Conservation (phyloP, 2,113 vertebrate species). For the Otolemur garnettii region DNA sequence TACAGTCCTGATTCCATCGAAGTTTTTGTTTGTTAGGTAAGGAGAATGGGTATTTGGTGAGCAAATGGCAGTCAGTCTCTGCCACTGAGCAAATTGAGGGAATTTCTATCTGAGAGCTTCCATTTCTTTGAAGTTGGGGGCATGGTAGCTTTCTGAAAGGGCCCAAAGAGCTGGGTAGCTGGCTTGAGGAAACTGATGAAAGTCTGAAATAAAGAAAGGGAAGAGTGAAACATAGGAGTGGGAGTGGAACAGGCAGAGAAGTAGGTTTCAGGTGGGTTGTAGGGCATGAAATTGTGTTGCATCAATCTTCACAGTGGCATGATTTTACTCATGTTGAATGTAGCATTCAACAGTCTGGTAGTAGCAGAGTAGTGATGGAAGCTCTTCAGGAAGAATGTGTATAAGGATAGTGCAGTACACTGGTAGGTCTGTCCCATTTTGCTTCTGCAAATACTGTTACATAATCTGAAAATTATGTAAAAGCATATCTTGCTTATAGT, state of each 20-base stretch:
- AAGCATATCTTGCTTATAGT: background rate
- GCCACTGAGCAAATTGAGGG: background rate
- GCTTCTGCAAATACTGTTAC: background rate
- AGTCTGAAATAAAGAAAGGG: constrained; percentile 6
- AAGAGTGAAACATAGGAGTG: background rate
- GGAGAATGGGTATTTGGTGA: background rate
- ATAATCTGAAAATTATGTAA: background rate
- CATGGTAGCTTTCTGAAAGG: background rate
- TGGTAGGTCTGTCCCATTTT: background rate
- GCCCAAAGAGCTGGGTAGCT: background rate
- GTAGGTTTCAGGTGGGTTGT: background rate
- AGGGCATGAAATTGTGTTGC: background rate
- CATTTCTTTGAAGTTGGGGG: background rate
- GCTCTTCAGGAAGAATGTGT: background rate
- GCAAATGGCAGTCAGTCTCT: background rate
- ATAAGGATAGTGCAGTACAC: background rate
- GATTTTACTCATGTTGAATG: background rate
- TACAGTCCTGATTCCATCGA: background rate
- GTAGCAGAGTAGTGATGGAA: background rate
- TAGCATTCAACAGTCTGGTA: background rate
- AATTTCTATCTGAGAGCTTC: background rate
- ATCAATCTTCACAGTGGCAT: background rate
- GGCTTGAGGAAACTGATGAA: background rate
- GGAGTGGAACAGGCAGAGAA: background rate
- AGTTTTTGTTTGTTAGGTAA: background rate